phyloP scores from a whole-genome alignment of 2,888 invertebrate species.

The Cheilosia vulpina region DNA sequence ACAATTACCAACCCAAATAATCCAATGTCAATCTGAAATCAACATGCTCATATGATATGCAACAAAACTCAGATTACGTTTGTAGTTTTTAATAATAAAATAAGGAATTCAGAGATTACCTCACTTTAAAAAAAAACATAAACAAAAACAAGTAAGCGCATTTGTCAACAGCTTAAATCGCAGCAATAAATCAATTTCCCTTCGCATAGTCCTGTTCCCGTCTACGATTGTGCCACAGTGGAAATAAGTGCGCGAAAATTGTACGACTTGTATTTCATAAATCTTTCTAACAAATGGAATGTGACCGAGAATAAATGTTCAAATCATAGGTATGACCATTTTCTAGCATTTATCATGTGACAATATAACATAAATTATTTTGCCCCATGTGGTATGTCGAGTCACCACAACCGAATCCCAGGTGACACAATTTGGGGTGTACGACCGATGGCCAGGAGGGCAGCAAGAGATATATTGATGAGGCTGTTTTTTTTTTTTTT shows the following conservation, averaged over 20 bases:
- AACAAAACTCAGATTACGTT: too few relatives aligned
- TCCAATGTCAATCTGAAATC: background rate
- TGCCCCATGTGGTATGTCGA: constrained; percentile 5
- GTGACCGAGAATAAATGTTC: constrained; percentile 10
- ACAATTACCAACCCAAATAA: too few relatives aligned
- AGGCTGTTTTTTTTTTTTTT: too few relatives aligned
- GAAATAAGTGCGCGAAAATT: constrained; percentile 23
- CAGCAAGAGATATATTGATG: too few relatives aligned
- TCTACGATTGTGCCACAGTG: background rate
- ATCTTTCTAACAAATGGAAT: constrained; percentile 23
- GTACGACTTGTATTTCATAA: constrained; percentile 17
- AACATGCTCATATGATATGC: background rate
- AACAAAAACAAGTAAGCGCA: background rate
- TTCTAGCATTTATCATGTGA: constrained; percentile 29
- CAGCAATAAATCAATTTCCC: background rate
- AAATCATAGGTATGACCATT: background rate
- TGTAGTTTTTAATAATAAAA: background rate
- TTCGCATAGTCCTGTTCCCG: background rate
- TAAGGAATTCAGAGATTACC: background rate
- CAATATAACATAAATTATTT: constrained; percentile 32
- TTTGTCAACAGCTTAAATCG: background rate
- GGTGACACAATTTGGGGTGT: background rate
- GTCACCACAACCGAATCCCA: background rate
- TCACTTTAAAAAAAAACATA: background rate
- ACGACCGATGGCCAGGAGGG: too few relatives aligned